phyloP scores from a whole-genome alignment of 1,140 invertebrate species.

The Cotesia vestalis region DNA sequence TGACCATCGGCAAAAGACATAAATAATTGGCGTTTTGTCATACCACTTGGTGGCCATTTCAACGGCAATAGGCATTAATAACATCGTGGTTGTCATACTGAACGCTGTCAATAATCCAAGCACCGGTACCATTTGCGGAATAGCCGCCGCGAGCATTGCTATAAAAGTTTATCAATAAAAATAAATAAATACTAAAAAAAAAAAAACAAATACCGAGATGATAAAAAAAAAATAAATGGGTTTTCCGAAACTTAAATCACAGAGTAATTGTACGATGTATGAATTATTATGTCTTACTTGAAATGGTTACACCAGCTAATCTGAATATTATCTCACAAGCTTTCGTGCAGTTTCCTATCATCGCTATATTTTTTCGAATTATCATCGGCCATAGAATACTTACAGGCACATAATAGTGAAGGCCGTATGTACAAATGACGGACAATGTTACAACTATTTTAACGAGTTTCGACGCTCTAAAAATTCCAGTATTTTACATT shows the following conservation, averaged over 20 bases:
- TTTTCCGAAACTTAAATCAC: not conserved
- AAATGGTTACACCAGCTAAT: slow-evolving; percentile 33
- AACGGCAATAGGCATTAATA: slow-evolving; percentile 73
- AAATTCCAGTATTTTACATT: slow-evolving; percentile 20
- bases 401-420: slow-evolving; percentile 49
- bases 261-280: not conserved
- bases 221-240: not conserved
- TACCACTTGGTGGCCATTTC: slow-evolving; percentile 62
- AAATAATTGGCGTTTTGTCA: slow-evolving; percentile 30
- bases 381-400: slow-evolving; percentile 50
- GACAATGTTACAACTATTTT: slow-evolving; percentile 48
- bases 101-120: slow-evolving; percentile 47
- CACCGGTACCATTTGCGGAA: slow-evolving; percentile 48
- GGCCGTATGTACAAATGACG: slow-evolving; percentile 46
- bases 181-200: slow-evolving; percentile 9
- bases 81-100: slow-evolving; percentile 45
- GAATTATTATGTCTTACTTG: slow-evolving; percentile 40
- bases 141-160: slow-evolving; percentile 46
- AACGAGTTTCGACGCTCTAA: slow-evolving; percentile 43
- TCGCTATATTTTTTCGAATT: slow-evolving; percentile 14
- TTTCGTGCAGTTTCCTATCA: slow-evolving; percentile 17
- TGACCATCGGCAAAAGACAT: slow-evolving; percentile 22
- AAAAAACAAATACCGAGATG: not conserved
- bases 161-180: slow-evolving; percentile 9
- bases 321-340: slow-evolving; percentile 41